Percentiles rank a stretch among this genome's conserved stretches.
phyloP scores from a whole-genome alignment of 2,113 vertebrate species.

The Sinocyclocheilus anshuiensis region DNA sequence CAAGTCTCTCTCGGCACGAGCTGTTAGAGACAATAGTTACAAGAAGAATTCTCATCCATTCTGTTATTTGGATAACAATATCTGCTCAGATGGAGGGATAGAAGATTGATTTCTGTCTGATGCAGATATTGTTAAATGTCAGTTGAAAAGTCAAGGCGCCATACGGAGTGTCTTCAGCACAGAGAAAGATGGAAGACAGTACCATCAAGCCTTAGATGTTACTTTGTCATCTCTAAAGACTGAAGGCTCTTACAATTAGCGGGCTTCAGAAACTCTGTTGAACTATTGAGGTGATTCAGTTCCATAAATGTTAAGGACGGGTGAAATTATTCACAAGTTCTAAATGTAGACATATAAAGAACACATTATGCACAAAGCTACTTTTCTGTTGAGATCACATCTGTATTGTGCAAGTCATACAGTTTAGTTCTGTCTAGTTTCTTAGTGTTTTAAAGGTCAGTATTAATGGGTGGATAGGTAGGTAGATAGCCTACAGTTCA shows the following conservation, averaged over 20 bases:
- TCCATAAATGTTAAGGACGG: not conserved
- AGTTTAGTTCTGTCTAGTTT: not conserved
- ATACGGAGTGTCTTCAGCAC: not conserved
- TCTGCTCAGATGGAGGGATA: conserved; percentile 1
- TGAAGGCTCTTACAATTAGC: not conserved
- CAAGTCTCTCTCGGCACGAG: not conserved
- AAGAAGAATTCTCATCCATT: conserved; percentile 6
- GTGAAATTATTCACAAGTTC: conserved; percentile 10
- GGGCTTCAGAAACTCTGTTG: not conserved
- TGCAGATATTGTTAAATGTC: conserved; percentile 49
- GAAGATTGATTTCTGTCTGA: conserved; percentile 21
- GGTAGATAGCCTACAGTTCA: not conserved
- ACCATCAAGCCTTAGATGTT: conserved; percentile 3
- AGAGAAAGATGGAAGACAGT: not conserved
- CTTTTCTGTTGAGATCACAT: conserved; percentile 3
- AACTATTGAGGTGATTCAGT: not conserved
- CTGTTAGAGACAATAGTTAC: conserved; percentile 9
- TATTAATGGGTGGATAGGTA: not conserved
- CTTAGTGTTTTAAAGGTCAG: conserved; percentile 6
- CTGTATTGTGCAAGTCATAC: not conserved
- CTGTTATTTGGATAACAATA: conserved; percentile 35
- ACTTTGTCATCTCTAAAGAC: conserved; percentile 6
- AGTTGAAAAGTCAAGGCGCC: conserved; percentile 25
- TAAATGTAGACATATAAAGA: conserved; percentile 15
- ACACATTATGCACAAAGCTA: not conserved